A percentile compares a stretch with the other conserved stretches of the same genome.
These are phyloP conservation scores for Molothrus ater DNA, from an alignment of 2,797 vertebrate species.

Conservation along the genomic window DNA sequence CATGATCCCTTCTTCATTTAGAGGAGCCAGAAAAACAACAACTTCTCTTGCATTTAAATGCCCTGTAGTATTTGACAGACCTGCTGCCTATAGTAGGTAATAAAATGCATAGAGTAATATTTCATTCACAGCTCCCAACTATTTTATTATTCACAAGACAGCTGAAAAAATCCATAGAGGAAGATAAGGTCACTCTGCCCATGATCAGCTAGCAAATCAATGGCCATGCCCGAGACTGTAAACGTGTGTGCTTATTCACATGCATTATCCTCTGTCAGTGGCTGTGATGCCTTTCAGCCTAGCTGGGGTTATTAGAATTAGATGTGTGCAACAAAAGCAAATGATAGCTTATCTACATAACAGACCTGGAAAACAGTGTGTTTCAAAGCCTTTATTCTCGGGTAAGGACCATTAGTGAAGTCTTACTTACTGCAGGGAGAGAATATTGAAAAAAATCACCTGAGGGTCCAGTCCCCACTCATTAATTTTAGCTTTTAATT, in stretches of 20 bases:
- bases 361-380: background rate
- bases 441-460: background rate
- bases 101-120: background rate
- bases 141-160: background rate
- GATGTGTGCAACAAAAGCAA: background rate
- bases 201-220: background rate
- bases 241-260: background rate
- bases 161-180: background rate
- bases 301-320: background rate
- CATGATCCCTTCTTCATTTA: background rate
- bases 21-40: background rate
- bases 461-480: background rate
- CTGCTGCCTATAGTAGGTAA: background rate
- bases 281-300: background rate
- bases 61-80: background rate
- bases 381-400: background rate
- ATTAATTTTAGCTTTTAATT: conserved; percentile 33
- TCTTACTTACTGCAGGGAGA: background rate
- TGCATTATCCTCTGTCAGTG: background rate
- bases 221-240: background rate
- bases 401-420: background rate
- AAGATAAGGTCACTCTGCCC: background rate
- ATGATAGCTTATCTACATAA: background rate
- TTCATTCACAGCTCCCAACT: background rate
- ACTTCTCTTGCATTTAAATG: background rate